Conservation (phyloP, 2,888 invertebrate species). For the Dicranocentrus wangi region DNA sequence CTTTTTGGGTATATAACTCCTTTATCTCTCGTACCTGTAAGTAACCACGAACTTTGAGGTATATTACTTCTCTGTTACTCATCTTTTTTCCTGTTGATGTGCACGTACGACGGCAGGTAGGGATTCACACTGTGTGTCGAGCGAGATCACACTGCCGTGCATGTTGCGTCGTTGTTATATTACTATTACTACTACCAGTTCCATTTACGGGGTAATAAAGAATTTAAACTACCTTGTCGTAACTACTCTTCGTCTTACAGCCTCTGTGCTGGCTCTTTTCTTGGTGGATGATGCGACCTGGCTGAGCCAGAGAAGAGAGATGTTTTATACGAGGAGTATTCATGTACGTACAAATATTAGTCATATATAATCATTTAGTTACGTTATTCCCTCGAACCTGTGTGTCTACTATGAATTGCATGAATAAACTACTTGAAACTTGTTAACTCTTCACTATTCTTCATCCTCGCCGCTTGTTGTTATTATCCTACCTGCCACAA, state of each 20-base stretch:
- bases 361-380: conserved; percentile 48
- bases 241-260: conserved; percentile 53
- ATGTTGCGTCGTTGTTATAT: conserved; percentile 9
- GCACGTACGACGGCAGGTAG: neutral
- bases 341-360: conserved; percentile 52
- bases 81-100: conserved; percentile 19
- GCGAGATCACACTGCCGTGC: too few species aligned
- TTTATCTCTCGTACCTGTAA: conserved; percentile 51
- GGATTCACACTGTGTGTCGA: too few species aligned
- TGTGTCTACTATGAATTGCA: conserved; percentile 39
- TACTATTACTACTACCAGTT: conserved; percentile 40
- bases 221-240: conserved; percentile 57
- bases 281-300: conserved; percentile 25
- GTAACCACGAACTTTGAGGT: conserved; percentile 30
- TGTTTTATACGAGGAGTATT: conserved; percentile 33
- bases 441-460: conserved; percentile 58
- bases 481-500: conserved; percentile 56
- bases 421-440: conserved; percentile 58
- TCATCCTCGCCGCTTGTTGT: conserved; percentile 27
- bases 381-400: conserved; percentile 22
- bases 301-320: neutral
- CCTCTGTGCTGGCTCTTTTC: conserved; percentile 22
- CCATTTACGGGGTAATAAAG: conserved; percentile 60
- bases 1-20: conserved; percentile 25
- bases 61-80: conserved; percentile 7